Conservation (phyloP, 1,140 invertebrate genomes). For the Pseudomyrmex pallidus region DNA sequence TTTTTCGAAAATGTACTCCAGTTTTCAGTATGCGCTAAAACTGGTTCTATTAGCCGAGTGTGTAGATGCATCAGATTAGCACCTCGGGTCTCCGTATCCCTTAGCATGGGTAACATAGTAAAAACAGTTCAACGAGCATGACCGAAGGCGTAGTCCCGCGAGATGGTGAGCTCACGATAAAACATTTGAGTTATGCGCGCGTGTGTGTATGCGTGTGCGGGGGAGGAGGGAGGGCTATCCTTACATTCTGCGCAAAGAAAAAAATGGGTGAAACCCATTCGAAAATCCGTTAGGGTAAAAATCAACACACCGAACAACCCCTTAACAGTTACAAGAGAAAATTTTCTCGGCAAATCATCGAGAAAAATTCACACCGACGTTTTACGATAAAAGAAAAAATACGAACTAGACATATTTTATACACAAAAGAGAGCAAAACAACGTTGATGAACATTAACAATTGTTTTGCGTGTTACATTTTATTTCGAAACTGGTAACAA, state of each 20-base stretch:
- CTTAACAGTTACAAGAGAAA: no score
- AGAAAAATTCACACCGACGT: no score
- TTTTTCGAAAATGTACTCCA: constrained; percentile 44
- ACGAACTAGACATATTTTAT: no score
- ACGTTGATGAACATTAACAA: no score
- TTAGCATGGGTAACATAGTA: constrained; percentile 71
- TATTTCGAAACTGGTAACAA: no score
- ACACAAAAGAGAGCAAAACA: no score
- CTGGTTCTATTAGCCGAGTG: constrained; percentile 51
- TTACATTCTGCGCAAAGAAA: constrained; percentile 67
- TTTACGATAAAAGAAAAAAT: no score
- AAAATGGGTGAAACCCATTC: constrained; percentile 60
- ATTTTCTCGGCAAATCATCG: no score
- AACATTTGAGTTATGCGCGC: constrained; percentile 72
- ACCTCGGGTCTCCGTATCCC: constrained; percentile 62
- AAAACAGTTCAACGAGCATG: constrained; percentile 72
- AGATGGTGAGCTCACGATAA: constrained; percentile 72
- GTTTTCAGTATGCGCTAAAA: constrained; percentile 52
- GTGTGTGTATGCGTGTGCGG: constrained; percentile 40
- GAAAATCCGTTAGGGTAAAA: constrained; percentile 52
- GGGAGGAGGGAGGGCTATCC: constrained; percentile 26
- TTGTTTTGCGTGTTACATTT: no score
- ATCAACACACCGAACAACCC: no score
- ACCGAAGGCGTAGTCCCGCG: constrained; percentile 69
- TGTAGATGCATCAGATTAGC: constrained; percentile 70